Conservation (phyloP, 1,140 invertebrate species). For the Anastrepha ludens region DNA sequence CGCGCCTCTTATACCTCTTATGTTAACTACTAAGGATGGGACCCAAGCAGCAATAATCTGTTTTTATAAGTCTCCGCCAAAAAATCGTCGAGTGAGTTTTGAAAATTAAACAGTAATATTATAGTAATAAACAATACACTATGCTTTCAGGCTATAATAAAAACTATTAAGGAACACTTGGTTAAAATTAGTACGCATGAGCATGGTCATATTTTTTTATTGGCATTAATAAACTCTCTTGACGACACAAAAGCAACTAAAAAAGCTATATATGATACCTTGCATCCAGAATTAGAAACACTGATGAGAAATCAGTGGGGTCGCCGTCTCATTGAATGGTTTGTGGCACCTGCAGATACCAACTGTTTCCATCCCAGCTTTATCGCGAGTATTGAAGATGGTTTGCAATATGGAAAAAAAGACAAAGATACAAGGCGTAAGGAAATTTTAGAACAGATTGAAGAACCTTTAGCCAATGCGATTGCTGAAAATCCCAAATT, state of each 20-base stretch:
- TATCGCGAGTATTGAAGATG: slow-evolving; percentile 82
- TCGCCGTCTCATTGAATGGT: slow-evolving; percentile 85
- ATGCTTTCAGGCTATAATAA: slow-evolving; percentile 79
- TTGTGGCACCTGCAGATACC: slow-evolving; percentile 86
- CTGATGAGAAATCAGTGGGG: slow-evolving; percentile 85
- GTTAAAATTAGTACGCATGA: slow-evolving; percentile 88
- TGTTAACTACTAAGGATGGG: slow-evolving; percentile 90
- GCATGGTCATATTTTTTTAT: slow-evolving; percentile 87
- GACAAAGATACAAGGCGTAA: slow-evolving; percentile 81
- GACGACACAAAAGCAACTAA: slow-evolving; percentile 94
- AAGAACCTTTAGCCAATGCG: slow-evolving; percentile 79
- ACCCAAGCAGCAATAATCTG: slow-evolving; percentile 86
- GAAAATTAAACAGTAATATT: no score
- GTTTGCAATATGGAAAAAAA: slow-evolving; percentile 88
- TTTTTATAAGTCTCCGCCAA: slow-evolving; percentile 80
- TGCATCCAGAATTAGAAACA: slow-evolving; percentile 83
- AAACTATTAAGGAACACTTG: slow-evolving; percentile 90
- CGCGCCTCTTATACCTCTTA: slow-evolving; percentile 82
- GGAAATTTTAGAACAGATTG: slow-evolving; percentile 84
- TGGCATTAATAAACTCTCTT: slow-evolving; percentile 90
- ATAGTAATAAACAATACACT: no score
- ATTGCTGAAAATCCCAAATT: slow-evolving; percentile 79
- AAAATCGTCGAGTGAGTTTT: slow-evolving; percentile 69
- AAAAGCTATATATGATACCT: slow-evolving; percentile 86
- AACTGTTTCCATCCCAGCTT: slow-evolving; percentile 84